These are phyloP conservation scores for Percopsis omiscomaycus DNA, from an alignment of 2,797 vertebrate genomes.

Conservation along the genomic window DNA sequence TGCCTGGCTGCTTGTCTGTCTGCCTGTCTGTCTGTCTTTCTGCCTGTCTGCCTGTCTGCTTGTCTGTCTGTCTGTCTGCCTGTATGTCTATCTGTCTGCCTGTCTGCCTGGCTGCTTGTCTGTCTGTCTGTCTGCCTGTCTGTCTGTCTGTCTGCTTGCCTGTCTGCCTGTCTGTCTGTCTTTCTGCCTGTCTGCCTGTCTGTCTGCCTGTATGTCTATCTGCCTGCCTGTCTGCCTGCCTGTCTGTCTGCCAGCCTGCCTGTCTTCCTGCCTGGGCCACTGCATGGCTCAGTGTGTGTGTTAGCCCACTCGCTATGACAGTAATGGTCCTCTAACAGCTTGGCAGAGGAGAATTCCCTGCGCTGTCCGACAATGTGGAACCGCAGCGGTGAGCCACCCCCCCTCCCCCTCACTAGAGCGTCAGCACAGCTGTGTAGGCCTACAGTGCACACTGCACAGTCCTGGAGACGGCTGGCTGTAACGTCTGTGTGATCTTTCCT, in stretches of 20 bases:
- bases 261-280: conserved; percentile 3
- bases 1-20: too few relatives aligned
- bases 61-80: too few relatives aligned
- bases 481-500: conserved; percentile 49
- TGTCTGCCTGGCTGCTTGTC: too few relatives aligned
- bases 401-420: conserved; percentile 25
- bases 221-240: too few relatives aligned
- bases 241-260: too few relatives aligned
- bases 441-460: conserved; percentile 38
- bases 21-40: too few relatives aligned
- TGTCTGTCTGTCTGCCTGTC: conserved; percentile 20
- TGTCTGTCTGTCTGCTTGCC: too few relatives aligned
- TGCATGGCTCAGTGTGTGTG: conserved; percentile 44
- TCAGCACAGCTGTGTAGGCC: conserved; percentile 42
- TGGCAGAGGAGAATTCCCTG: conserved; percentile 53
- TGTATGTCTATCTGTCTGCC: too few relatives aligned
- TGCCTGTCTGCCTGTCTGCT: too few relatives aligned
- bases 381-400: conserved; percentile 31
- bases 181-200: too few relatives aligned
- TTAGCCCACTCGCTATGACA: conserved; percentile 53
- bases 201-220: too few relatives aligned
- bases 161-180: too few relatives aligned
- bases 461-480: conserved; percentile 48
- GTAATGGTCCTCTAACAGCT: conserved; percentile 69
- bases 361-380: conserved; percentile 50